Percentiles rank a stretch among this genome's conserved stretches.
Evolutionary conservation across 1,140 invertebrate species (phyloP).

Genomic region (Anastatus disparis): DNA sequence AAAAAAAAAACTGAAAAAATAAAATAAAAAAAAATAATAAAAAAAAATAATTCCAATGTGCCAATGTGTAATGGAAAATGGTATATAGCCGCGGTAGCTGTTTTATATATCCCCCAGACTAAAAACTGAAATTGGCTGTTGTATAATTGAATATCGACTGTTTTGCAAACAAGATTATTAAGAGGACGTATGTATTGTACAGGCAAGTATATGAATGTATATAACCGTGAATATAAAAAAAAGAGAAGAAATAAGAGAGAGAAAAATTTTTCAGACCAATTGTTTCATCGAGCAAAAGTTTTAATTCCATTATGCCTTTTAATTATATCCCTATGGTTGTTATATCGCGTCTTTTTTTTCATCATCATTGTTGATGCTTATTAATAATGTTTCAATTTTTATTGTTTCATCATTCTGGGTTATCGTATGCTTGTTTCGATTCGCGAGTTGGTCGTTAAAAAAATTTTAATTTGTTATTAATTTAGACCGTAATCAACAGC

Average conservation of each 20-base stretch:
- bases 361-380: neutral
- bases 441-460: no score
- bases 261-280: no score
- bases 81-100: neutral
- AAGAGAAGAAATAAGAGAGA: no score
- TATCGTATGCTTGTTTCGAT: no score
- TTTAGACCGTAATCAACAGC: no score
- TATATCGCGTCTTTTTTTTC: no score
- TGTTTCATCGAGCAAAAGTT: conserved; percentile 2
- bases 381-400: neutral
- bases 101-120: neutral
- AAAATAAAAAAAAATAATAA: no score
- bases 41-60: conserved; percentile 25
- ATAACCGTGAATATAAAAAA: neutral
- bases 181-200: neutral
- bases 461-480: no score
- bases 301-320: conserved; percentile 19
- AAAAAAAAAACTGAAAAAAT: no score
- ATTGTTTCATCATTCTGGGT: neutral
- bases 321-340: no score
- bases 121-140: conserved; percentile 21
- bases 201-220: neutral
- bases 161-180: conserved; percentile 32
- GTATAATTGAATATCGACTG: conserved; percentile 14
- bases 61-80: conserved; percentile 10